Base-by-base conservation (phyloP, 2,797 vertebrate genomes). In the Alauda arvensis region DNA sequence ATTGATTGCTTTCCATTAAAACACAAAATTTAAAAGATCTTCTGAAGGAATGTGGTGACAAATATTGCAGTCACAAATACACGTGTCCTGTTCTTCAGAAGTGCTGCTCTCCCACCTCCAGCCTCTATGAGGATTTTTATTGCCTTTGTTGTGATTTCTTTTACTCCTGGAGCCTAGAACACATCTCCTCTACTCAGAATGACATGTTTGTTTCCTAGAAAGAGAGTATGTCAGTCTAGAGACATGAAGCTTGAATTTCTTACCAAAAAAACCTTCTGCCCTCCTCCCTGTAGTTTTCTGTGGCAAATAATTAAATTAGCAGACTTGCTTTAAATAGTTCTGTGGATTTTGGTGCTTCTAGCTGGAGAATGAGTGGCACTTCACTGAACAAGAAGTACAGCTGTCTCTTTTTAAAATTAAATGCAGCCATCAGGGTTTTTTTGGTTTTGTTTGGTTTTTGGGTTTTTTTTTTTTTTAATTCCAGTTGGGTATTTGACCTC, bases 231-330 rank as follows among this genome's bases (percentile, higher is more conserved):
- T 89, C 28, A 52, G 14, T 43, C 20, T 52, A 42, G 26, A 56
- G 57, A 39, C 10, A 3, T 2, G 1, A 71, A 69, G 25, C 21
- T 75, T 77, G 25, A 48, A 81, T 90, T 85, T 69, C 37, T 89
- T 74, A 83, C 19, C n/a, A 17, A 29, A 52, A 51, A 59, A 59
- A 39, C 39, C 24, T 57, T 42, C 31, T 78, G 18, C 55, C 61
- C 14, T 85, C 33, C 12, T 78, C 34, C 8, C 40, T 53, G 18
- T 75, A 45, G 33, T 83, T 88, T 91, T 90, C 66, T 66, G 45
- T 74, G 79, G 40, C 77, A 93, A 92, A 81, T 88, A 83, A 85
- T 91, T 70, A 51, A 87, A 76, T 75, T 66, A 37, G n/a, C 33
- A 57, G 46, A 34, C 28, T 48, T 84, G 45, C 57, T 92, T 95